Evolutionary conservation across 2,888 invertebrate species (phyloP).

Genomic region (Cetonia aurata): DNA sequence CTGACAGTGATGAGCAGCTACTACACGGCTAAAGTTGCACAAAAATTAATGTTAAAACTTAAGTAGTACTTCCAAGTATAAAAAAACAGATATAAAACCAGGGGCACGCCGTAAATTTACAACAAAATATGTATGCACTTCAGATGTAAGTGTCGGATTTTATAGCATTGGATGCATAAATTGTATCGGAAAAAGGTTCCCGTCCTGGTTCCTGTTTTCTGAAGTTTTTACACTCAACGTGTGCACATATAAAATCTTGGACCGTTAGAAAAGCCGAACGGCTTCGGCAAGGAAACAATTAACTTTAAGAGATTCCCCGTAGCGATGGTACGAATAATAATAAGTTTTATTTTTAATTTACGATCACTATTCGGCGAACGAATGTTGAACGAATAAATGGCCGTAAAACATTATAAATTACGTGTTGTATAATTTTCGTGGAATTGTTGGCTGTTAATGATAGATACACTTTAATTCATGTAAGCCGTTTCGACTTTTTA

Average conservation of each 20-base stretch:
- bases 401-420: background rate
- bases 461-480: too few species aligned
- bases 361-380: background rate
- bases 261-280: slow-evolving; percentile 4
- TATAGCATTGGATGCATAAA: slow-evolving; percentile 23
- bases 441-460: too few species aligned
- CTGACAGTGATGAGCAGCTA: too few species aligned
- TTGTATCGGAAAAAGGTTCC: slow-evolving; percentile 12
- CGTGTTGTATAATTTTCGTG: too few species aligned
- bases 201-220: slow-evolving; percentile 9
- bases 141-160: slow-evolving; percentile 9
- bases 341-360: slow-evolving; percentile 22
- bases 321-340: slow-evolving; percentile 1
- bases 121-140: slow-evolving; percentile 18
- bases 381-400: background rate
- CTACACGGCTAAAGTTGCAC: background rate
- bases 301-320: slow-evolving; percentile 5
- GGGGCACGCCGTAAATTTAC: slow-evolving; percentile 12
- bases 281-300: slow-evolving; percentile 18
- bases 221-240: slow-evolving; percentile 11
- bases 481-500: too few species aligned
- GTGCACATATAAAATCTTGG: slow-evolving; percentile 13
- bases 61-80: slow-evolving; percentile 2
- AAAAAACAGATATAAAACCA: slow-evolving; percentile 14
- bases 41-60: slow-evolving; percentile 12